A percentile compares a stretch with the other conserved stretches of the same genome.
These are phyloP conservation scores for Apodemus speciosus DNA, from an alignment of 2,113 vertebrate genomes.

Conservation along the genomic window DNA sequence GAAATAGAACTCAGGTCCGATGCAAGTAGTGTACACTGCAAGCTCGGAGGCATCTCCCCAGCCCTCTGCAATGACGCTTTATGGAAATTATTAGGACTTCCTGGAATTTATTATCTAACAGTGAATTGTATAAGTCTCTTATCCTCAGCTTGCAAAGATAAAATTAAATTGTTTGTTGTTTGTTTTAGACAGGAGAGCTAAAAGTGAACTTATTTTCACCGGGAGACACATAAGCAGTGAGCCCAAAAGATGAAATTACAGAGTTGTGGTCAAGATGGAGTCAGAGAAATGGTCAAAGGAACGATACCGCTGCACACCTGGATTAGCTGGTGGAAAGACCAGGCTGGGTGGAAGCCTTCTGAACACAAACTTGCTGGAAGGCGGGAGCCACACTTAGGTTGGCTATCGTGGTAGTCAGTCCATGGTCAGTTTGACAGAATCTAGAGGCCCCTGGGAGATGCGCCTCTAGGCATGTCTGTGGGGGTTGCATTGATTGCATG, in stretches of 20 bases:
- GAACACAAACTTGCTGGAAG: background rate
- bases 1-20: too few species aligned
- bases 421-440: background rate
- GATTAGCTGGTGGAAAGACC: background rate
- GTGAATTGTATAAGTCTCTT: background rate
- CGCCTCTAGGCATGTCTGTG: background rate
- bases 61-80: background rate
- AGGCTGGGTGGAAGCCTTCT: background rate
- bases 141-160: background rate
- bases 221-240: background rate
- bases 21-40: too few species aligned
- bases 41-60: background rate
- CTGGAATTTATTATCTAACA: background rate
- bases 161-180: background rate
- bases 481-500: background rate
- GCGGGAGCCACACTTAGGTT: background rate
- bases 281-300: background rate
- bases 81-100: constrained; percentile 9
- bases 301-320: background rate
- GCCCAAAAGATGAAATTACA: background rate
- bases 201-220: background rate
- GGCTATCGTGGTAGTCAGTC: background rate
- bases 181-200: background rate
- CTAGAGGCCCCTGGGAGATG: background rate
- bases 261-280: background rate